Conservation (phyloP, 2,888 invertebrate species). For the Euclidia mi region DNA sequence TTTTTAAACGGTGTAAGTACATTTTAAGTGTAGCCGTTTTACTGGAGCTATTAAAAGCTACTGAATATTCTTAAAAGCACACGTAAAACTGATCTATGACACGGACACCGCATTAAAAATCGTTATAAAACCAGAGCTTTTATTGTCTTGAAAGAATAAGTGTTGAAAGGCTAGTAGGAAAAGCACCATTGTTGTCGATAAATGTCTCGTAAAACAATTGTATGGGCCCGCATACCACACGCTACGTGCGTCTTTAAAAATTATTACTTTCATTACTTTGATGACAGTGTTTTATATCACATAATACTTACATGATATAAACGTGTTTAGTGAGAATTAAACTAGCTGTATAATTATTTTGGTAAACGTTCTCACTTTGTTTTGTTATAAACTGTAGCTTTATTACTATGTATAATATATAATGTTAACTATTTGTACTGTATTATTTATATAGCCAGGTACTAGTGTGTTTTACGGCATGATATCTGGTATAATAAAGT, state of each 20-base stretch:
- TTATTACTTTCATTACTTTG: constrained; percentile 55
- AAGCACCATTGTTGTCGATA: constrained; percentile 55
- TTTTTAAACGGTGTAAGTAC: constrained; percentile 33
- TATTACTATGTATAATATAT: not conserved
- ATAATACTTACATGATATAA: constrained; percentile 13
- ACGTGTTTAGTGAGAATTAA: constrained; percentile 29
- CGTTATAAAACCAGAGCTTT: constrained; percentile 45
- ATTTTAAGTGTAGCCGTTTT: constrained; percentile 42
- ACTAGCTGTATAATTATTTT: constrained; percentile 33
- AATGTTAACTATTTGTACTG: no score
- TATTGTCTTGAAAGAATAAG: constrained; percentile 34
- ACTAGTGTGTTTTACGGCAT: no score
- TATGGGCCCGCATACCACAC: constrained; percentile 66
- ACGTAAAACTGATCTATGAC: constrained; percentile 20
- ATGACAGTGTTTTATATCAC: constrained; percentile 33
- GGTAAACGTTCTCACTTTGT: constrained; percentile 21
- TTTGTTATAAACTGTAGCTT: constrained; percentile 18
- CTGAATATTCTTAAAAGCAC: constrained; percentile 19
- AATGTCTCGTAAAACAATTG: constrained; percentile 60
- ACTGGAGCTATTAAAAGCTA: constrained; percentile 44
- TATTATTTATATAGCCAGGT: no score
- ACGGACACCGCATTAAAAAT: constrained; percentile 36
- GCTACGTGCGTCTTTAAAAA: constrained; percentile 57
- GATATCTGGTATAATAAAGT: no score
- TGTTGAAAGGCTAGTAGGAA: constrained; percentile 44